Base-by-base conservation (phyloP, 1,140 invertebrate genomes). In the Ephestia elutella region DNA sequence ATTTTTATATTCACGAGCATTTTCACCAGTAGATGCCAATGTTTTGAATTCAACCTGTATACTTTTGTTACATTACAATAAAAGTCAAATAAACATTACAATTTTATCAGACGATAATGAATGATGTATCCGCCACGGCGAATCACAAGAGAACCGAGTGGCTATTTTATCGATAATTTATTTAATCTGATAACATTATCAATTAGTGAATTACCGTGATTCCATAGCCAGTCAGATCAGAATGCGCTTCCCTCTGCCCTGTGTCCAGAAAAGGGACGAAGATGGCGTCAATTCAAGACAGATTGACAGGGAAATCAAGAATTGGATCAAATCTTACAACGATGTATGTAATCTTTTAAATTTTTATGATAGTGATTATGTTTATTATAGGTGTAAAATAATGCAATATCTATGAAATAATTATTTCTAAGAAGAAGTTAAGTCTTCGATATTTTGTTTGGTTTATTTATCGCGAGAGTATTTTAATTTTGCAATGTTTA, bases 291-390 rank as follows among this genome's bases (percentile, higher is more conserved):
- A 25, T 25, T 25, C 50, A 0, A 53, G 21, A 7, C 19, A 25
- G 13, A 53, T 53, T n/a, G 50, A 53, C 21, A 53, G 20, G 19
- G 50, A 53, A n/a, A 53, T 53, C 5, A 53, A 53, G 21, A 53
- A 53, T 21, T 53, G 50, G 50, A 53, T 53, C 3, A 53, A 53
- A 53, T n/a, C 50, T 3, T 53, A 53, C 50, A 53, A 53, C n/a
- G 50, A 53, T 53, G 50, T 53, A 5, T n/a, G 50, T 53, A 21
- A 17, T 19, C 17, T 50, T 53, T 11, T 21, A 1, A 3, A n/a
- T 9, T 44, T 44, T 44, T 44, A 44, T 15, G 0, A 1, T 15
- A 15, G 2, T 5, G n/a, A n/a, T n/a, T 11, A 35, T 11, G 32
- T 35, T 35, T 11, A 9, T 35, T 2, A 2, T 5, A 10, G 3